A percentile compares a stretch with the other conserved stretches of the same genome.
Conservation (phyloP, 2,113 vertebrate species). For the Microcebus tavaratra region DNA sequence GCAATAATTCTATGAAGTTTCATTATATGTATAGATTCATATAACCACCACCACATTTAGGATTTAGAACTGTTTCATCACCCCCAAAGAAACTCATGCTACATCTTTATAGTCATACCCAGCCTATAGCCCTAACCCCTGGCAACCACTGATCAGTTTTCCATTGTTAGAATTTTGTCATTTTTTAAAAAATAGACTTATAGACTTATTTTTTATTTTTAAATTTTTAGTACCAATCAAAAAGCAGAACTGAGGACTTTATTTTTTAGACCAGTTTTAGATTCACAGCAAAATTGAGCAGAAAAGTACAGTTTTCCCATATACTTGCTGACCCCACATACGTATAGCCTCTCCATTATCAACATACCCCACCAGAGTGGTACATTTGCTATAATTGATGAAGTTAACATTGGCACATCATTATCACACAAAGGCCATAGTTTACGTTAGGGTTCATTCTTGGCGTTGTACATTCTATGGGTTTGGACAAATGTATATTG, state of each 20-base stretch:
- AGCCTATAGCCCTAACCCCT: not conserved
- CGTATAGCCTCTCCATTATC: not conserved
- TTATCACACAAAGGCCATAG: not conserved
- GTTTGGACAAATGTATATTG: not conserved
- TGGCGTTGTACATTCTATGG: not conserved
- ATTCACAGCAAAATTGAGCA: not conserved
- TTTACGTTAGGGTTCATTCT: not conserved
- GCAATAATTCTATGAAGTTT: not conserved
- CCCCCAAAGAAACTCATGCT: not conserved
- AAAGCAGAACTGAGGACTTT: not conserved
- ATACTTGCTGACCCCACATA: not conserved
- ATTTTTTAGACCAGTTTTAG: not conserved
- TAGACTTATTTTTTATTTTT: not conserved
- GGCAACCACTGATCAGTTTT: not conserved
- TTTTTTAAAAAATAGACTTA: not conserved
- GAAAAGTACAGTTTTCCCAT: not conserved
- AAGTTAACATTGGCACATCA: not conserved
- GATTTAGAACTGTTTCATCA: not conserved
- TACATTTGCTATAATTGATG: not conserved
- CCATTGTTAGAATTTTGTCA: not conserved
- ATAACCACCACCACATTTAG: not conserved
- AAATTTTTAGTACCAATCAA: too few relatives aligned
- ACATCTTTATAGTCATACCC: not conserved
- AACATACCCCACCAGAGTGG: not conserved
- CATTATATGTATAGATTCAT: not conserved